A percentile compares a stretch with the other conserved stretches of the same genome.
Conservation (phyloP, 1,140 invertebrate species). For the Protaetia brevitarsis region DNA sequence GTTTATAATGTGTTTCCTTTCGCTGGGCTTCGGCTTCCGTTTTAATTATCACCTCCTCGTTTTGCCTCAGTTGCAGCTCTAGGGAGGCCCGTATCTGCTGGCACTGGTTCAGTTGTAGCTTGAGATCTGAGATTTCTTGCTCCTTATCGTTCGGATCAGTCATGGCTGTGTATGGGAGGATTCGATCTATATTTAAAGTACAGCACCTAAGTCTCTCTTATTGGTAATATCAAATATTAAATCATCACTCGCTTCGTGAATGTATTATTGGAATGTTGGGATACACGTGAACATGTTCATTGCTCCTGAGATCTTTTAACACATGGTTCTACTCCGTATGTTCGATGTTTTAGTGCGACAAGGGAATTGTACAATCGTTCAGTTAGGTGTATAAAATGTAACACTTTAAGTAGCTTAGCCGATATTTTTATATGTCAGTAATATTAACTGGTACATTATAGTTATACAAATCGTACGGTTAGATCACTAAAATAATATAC, state of each 20-base stretch:
- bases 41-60: slow-evolving; percentile 38
- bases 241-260: slow-evolving; percentile 1
- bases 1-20: slow-evolving; percentile 31
- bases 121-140: slow-evolving; percentile 32
- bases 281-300: background rate
- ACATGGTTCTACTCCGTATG: background rate
- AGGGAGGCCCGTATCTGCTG: slow-evolving; percentile 32
- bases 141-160: slow-evolving; percentile 25
- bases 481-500: slow-evolving; percentile 6
- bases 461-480: background rate
- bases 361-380: too few relatives aligned
- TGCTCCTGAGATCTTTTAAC: background rate
- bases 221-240: background rate
- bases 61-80: slow-evolving; percentile 33
- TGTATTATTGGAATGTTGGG: slow-evolving; percentile 3
- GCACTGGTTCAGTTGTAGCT: slow-evolving; percentile 31
- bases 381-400: background rate
- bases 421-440: background rate
- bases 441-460: background rate
- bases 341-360: background rate
- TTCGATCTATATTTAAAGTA: background rate
- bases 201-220: background rate
- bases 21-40: slow-evolving; percentile 31
- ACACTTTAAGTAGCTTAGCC: background rate
- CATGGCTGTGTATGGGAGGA: slow-evolving; percentile 15